Evolutionary conservation across 2,888 invertebrate genomes (phyloP), one percentile per base, ranked within the genome.

Genomic region (Lasius fuliginosus): DNA sequence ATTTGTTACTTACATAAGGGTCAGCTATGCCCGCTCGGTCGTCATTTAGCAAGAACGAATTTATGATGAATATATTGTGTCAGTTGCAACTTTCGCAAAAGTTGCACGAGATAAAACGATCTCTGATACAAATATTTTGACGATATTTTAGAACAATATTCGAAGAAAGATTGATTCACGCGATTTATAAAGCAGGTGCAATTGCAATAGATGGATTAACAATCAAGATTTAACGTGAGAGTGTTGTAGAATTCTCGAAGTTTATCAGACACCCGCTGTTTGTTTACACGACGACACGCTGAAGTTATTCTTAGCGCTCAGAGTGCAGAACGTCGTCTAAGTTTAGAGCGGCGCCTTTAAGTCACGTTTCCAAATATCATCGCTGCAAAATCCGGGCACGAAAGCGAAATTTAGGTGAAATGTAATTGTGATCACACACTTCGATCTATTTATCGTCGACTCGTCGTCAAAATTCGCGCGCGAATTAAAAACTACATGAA

Each of bases 231-330:
- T 18, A 75, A 36, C 23, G 18, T 15, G 75, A 71, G 68, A 60
- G 56, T 23, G 62, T 58, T 60, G 83, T 58, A 77, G 83, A 82
- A 77, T 84, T 76, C 30, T 64, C 83, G 58, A 79, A 82, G 83
- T 83, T 68, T 77, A 84, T 86, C 84, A 82, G 84, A 68, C 82
- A 64, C 74, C 84, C 88, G 87, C 87, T 90, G 90, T 92, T 92
- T 93, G 92, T 92, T 92, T 93, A 92, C 92, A 89, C 89, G 82
- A 88, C 89, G 89, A 86, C 86, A 88, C 81, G 88, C 84, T 73
- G 75, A 83, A 79, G 90, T 88, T 91, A 92, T 91, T 91, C 89
- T 90, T 87, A 83, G 88, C 87, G 84, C 82, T 82, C 77, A 76
- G 86, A 71, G 86, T 86, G 83, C 86, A 84, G 83, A 81, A 82